Base-by-base conservation (phyloP, 2,797 vertebrate genomes). In the Poecilia wingei region DNA sequence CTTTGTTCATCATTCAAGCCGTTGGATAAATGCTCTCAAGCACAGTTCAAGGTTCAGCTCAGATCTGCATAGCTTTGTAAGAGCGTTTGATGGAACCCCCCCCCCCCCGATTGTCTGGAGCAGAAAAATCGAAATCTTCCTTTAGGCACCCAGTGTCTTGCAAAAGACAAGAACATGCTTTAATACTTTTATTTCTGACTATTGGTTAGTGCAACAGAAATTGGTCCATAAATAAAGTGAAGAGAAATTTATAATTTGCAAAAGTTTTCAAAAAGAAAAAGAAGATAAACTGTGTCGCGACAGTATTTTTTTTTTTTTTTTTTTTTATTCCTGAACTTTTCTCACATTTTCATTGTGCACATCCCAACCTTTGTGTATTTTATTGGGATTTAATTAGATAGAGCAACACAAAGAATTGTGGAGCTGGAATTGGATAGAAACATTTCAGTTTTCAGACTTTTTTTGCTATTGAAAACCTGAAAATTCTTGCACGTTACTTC, bases 1-100 rank as follows among this genome's bases (percentile, higher is more conserved):
- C 31, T 81, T 22, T 84, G 79, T 84, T 49, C 55, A 69, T 25
- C 51, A 81, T 82, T 83, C 72, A 76, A 70, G 84, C 84, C 79
- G 74, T 64, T 47, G 55, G 84, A 80, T 81, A 73, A 86, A 85
- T 53, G 64, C 79, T 74, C 78, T 89, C 77, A 79, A 85, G 79
- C 69, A 70, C 64, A 33, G 89, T 87, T 89, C 86, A 90, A 39
- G 86, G 91, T 84, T 91, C 87, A 88, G 13, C 4, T 13, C 64
- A 13, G 72, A 82, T 91, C 89, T 88, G 78, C 85, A 71, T 79
- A 71, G 91, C 76, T 77, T 77, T n/a, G 1, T 71, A 79, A 79
- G 2, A 68, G 22, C 41, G 75, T 66, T 75, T 64, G 87, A 93
- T 93, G 84, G 92, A 92, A 25, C 28, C 20, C 68, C 61, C 36